These are phyloP conservation scores for Eumacrocentrus americanus DNA, from an alignment of 2,888 invertebrate genomes.

Conservation along the genomic window DNA sequence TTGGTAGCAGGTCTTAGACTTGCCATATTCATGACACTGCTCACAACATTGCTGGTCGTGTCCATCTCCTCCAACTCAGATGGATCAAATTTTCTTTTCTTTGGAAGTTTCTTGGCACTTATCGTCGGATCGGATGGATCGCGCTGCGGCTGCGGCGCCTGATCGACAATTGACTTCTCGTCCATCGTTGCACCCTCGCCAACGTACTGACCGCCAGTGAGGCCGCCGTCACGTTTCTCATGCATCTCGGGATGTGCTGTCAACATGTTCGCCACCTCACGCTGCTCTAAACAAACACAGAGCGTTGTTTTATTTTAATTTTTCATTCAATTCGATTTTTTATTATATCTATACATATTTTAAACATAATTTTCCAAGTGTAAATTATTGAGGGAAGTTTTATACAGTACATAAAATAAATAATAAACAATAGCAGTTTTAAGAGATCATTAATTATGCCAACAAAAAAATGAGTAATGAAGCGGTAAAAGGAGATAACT, in stretches of 20 bases:
- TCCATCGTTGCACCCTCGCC: conserved; percentile 52
- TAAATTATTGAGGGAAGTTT: no score
- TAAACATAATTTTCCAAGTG: no score
- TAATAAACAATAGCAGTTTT: background rate
- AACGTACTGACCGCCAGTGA: conserved; percentile 54
- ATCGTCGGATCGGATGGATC: conserved; percentile 58
- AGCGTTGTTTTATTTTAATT: conserved; percentile 11
- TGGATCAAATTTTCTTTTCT: conserved; percentile 88
- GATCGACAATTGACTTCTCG: conserved; percentile 52
- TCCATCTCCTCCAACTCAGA: conserved; percentile 77
- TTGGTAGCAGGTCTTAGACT: conserved; percentile 37
- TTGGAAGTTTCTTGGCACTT: conserved; percentile 78
- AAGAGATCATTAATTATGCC: background rate
- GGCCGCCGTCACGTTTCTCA: conserved; percentile 54
- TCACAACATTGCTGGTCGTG: conserved; percentile 56
- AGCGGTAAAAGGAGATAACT: no score
- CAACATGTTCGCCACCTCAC: conserved; percentile 58
- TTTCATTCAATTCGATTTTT: background rate
- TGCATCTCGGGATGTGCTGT: conserved; percentile 59
- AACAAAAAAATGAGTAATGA: no score
- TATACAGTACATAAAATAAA: no score
- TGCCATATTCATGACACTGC: no score
- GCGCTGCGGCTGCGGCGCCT: conserved; percentile 67
- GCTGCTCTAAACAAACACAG: conserved; percentile 48
- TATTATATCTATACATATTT: background rate